phyloP scores from a whole-genome alignment of 2,888 invertebrate species.

The Gibbula magus region DNA sequence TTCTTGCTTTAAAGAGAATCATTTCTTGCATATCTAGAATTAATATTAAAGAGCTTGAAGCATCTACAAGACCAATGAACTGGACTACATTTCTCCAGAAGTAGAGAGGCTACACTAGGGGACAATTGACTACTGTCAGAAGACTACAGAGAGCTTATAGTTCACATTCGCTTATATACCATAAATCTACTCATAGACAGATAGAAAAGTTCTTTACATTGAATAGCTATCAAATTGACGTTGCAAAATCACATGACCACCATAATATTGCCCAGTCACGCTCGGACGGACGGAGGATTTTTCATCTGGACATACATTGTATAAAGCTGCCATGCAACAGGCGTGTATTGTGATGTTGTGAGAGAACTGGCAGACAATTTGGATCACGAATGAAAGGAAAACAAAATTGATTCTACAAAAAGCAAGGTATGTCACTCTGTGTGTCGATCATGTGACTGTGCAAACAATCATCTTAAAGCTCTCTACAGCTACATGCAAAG shows the following conservation, averaged over 20 bases:
- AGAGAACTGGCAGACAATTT: conserved; percentile 28
- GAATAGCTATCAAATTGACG: conserved; percentile 36
- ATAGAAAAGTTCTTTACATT: conserved; percentile 26
- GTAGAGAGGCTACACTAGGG: background rate
- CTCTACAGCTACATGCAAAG: conserved; percentile 75
- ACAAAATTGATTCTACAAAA: conserved; percentile 41
- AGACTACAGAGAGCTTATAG: background rate
- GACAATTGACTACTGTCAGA: conserved; percentile 9
- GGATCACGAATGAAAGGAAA: conserved; percentile 30
- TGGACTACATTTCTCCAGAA: background rate
- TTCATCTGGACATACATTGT: background rate
- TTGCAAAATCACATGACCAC: conserved; percentile 71
- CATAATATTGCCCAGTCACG: conserved; percentile 14
- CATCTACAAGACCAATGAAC: conserved; percentile 6
- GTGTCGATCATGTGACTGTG: conserved; percentile 74
- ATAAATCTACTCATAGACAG: conserved; percentile 19
- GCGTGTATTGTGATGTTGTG: conserved; percentile 35
- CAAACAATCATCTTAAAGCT: conserved; percentile 67
- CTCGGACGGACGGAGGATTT: background rate
- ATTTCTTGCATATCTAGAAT: background rate
- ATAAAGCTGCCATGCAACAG: conserved; percentile 39
- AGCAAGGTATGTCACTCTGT: conserved; percentile 41
- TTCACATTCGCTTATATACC: conserved; percentile 11
- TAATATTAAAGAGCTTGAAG: conserved; percentile 20
- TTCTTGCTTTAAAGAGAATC: background rate